Base-by-base conservation (phyloP, 2,888 invertebrate species). In the Heliothis peltigera region DNA sequence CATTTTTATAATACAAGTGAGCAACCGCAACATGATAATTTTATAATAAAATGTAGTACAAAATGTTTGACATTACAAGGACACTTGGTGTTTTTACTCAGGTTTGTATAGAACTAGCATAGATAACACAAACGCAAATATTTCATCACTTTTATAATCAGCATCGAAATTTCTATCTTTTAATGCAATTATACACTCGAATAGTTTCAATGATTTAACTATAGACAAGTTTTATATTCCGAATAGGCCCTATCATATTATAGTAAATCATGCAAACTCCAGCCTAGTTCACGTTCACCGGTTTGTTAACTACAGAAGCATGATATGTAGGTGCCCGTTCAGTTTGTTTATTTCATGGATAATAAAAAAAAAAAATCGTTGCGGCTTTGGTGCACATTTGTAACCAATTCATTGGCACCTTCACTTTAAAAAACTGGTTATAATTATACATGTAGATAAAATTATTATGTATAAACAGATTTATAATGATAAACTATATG, bases 81-180 rank as follows among this genome's bases (percentile, higher is more conserved):
- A 80, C 84, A 85, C 82, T 74, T 83, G 82, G 83, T 84, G 82
- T 85, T 85, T 84, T 82, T 76, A 86, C 84, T 84, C 79, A 84
- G 82, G 71, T 86, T 84, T 87, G 82, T 82, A 82, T 82, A 84
- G 78, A 82, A 78, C 63, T 79, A 79, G 70, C 51, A 72, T 79
- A 80, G 70, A 69, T 62, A 67, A 68, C 74, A 81, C 79, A 48
- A 58, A 76, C 75, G 69, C 67, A 57, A 67, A 70, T 77, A 73
- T 81, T 79, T 79, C 81, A 80, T 77, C 81, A 80, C 70, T 73
- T 80, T 77, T 79, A 73, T 76, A 81, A 77, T 75, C 67, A 73
- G 68, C 68, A 73, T 75, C 71, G 46, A 74, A 76, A 69, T 67
- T 57, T 68, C 21, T 57, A 61, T 79, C 54, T 71, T 62, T 55